Evolutionary conservation across 2,888 invertebrate genomes (phyloP).

Genomic region (Hydrotaea cyrtoneurina): DNA sequence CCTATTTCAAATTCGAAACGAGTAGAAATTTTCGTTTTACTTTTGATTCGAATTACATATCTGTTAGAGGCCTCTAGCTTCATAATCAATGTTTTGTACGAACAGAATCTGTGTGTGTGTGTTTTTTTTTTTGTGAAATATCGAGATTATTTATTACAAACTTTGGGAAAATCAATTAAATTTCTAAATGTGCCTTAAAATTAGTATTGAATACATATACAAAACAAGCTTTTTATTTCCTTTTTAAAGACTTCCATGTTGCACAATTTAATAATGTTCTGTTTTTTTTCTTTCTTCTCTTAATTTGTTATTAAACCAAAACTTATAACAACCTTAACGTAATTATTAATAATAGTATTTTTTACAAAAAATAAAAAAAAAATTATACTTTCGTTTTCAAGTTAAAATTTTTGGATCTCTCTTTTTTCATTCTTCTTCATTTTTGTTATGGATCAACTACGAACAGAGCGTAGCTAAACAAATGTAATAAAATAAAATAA

Average conservation of each 20-base stretch:
- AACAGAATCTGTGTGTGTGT: neutral
- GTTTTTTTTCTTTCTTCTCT: neutral
- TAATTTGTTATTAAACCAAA: constrained; percentile 33
- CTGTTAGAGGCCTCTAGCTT: too few relatives aligned
- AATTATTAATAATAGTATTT: constrained; percentile 34
- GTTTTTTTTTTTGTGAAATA: constrained; percentile 25
- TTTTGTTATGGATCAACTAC: neutral
- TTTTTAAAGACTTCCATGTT: constrained; percentile 33
- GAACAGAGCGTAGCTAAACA: too few relatives aligned
- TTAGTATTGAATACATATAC: constrained; percentile 35
- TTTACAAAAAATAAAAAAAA: constrained; percentile 22
- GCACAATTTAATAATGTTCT: constrained; percentile 23
- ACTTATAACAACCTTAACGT: constrained; percentile 42
- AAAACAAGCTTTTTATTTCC: constrained; percentile 12
- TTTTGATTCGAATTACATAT: too few relatives aligned
- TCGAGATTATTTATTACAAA: constrained; percentile 43
- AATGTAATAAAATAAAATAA: constrained; percentile 6
- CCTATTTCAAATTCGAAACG: too few relatives aligned
- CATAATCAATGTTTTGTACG: too few relatives aligned
- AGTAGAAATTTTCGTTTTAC: too few relatives aligned
- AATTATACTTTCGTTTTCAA: constrained; percentile 27
- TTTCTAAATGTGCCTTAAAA: constrained; percentile 30
- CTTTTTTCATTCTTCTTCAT: neutral
- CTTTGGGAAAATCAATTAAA: constrained; percentile 39
- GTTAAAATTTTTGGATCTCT: constrained; percentile 16